A percentile compares a stretch with the other conserved stretches of the same genome.
These are phyloP conservation scores for Mesochorus sp. DNA, from an alignment of 2,888 invertebrate genomes.

Conservation along the genomic window DNA sequence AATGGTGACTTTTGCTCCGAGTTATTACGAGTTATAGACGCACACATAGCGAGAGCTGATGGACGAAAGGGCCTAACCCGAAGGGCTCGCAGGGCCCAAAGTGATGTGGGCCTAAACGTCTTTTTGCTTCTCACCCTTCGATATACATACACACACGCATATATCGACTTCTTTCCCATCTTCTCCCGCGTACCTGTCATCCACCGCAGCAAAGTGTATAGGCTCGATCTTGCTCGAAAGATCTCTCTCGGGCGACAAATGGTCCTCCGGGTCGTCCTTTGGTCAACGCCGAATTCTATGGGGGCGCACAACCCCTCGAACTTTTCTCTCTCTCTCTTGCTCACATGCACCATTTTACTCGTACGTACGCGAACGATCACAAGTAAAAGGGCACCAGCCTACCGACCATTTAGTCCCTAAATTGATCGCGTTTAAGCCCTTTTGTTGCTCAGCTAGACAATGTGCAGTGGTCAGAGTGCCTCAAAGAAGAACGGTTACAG, in stretches of 20 bases:
- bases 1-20: constrained; percentile 17
- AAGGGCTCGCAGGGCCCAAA: neutral
- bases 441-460: no score
- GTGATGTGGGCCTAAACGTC: neutral
- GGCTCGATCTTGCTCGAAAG: constrained; percentile 33
- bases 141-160: constrained; percentile 7
- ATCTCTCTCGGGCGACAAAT: constrained; percentile 76
- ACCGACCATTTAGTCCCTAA: constrained; percentile 6
- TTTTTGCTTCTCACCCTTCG: neutral
- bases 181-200: constrained; percentile 71
- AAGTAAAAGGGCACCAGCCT: neutral
- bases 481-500: constrained; percentile 24
- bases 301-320: constrained; percentile 55
- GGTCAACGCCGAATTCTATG: constrained; percentile 76
- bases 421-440: neutral
- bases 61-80: neutral
- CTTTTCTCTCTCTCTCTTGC: constrained; percentile 13
- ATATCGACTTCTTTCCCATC: constrained; percentile 15
- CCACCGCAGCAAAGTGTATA: constrained; percentile 47
- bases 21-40: neutral
- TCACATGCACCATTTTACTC: neutral
- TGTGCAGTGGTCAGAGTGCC: no score
- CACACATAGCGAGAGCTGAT: neutral
- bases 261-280: constrained; percentile 69
- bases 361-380: neutral